Conservation (phyloP, 2,797 vertebrate species). For the Graptemys geographica region DNA sequence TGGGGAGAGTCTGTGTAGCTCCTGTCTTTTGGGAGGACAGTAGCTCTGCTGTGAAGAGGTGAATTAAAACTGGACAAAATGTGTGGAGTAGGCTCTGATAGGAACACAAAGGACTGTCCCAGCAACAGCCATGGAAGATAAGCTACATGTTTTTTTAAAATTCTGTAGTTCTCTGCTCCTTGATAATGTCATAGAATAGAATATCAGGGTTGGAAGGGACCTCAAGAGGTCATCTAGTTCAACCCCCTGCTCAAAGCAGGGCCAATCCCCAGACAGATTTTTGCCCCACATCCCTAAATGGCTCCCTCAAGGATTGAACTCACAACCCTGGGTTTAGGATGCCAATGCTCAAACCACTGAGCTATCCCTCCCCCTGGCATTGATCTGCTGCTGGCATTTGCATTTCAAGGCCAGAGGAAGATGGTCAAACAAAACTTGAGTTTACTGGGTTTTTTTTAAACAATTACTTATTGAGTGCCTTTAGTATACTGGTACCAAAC, state of each 20-base stretch:
- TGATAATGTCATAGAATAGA: conserved; percentile 27
- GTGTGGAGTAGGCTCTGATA: background rate
- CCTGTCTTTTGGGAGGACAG: background rate
- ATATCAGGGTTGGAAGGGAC: too few species aligned
- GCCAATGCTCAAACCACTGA: too few species aligned
- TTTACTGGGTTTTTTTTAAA: background rate
- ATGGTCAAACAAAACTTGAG: conserved; percentile 10
- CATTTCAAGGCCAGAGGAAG: conserved; percentile 50
- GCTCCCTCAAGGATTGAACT: too few species aligned
- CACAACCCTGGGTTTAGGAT: too few species aligned
- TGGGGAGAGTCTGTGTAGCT: conserved; percentile 1
- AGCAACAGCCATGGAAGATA: conserved; percentile 24
- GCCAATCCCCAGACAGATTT: too few species aligned
- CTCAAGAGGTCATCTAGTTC: too few species aligned
- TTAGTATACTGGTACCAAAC: conserved; percentile 1
- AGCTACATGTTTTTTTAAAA: conserved; percentile 23
- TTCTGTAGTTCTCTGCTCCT: conserved; percentile 24
- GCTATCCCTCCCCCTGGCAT: background rate
- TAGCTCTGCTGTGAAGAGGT: conserved; percentile 14
- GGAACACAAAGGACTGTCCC: conserved; percentile 39
- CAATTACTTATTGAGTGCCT: background rate
- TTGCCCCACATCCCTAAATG: too few species aligned
- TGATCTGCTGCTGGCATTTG: conserved; percentile 36
- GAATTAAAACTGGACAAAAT: conserved; percentile 49
- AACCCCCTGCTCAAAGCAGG: too few species aligned